Percentiles rank a stretch among this genome's conserved stretches.
phyloP scores from a whole-genome alignment of 2,888 invertebrate genomes.

The Hypomecis punctinalis region DNA sequence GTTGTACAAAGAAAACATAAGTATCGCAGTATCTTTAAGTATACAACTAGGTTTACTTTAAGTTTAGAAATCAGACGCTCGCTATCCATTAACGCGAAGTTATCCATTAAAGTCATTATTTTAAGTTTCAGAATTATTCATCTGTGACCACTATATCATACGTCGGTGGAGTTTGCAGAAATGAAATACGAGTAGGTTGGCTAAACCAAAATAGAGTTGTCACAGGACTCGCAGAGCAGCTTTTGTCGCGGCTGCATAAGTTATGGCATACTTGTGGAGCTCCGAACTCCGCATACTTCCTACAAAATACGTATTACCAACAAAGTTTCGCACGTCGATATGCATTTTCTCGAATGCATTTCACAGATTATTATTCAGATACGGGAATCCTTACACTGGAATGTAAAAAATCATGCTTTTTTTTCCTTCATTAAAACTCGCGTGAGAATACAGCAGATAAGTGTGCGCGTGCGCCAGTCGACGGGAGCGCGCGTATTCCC shows the following conservation, averaged over 20 bases:
- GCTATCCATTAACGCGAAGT: too few species aligned
- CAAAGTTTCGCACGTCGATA: slow-evolving; percentile 20
- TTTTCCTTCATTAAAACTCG: too few species aligned
- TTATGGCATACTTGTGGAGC: slow-evolving; percentile 34
- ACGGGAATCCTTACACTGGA: neutral
- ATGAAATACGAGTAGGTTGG: slow-evolving; percentile 3
- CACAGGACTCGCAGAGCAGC: slow-evolving; percentile 26
- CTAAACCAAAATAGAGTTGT: slow-evolving; percentile 24
- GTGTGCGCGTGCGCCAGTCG: too few species aligned
- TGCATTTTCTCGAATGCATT: slow-evolving; percentile 13
- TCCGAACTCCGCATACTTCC: slow-evolving; percentile 35
- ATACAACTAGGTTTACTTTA: too few species aligned
- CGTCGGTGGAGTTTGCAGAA: neutral
- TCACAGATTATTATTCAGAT: slow-evolving; percentile 3
- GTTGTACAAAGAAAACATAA: too few species aligned
- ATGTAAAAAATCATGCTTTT: too few species aligned
- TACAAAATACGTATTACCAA: slow-evolving; percentile 32
- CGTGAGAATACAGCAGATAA: too few species aligned
- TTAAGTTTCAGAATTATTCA: too few species aligned
- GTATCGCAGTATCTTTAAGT: too few species aligned
- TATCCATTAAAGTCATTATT: too few species aligned
- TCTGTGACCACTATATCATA: neutral
- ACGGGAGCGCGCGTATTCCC: too few species aligned
- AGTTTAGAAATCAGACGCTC: too few species aligned
- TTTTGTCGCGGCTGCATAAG: slow-evolving; percentile 35